Base-by-base conservation (phyloP, 2,888 invertebrate genomes). In the Teleiodes luculella region DNA sequence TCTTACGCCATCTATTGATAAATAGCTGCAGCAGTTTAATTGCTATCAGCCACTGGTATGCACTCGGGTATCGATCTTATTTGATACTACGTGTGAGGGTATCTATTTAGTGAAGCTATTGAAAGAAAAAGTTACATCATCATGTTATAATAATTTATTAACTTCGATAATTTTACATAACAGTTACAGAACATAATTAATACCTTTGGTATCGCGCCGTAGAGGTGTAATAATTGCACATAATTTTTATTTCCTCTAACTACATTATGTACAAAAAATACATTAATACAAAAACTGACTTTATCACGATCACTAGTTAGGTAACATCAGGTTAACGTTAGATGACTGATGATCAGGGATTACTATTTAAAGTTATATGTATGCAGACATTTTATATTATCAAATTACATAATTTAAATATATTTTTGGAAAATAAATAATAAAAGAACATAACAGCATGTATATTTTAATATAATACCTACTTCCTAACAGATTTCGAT, bases 181-280 rank as follows among this genome's bases (percentile, higher is more conserved):
- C 84, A 84, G 80, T 80, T 83, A 86, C 78, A 78, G 80, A 85
- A 86, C 83, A 80, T 80, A 83, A 24, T 24, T 24, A 80, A 85
- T 84, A 87, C 86, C 85, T 87, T 86, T 87, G 86, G 86, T 86
- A 88, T 83, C 78, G 82, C 79, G 80, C 76, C 75, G 72, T 75
- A 76, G 70, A 74, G 74, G 74, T 82, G 80, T 43, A 75, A 71
- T 86, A 84, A 86, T 88, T 86, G 87, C 86, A 88, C 86, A 78
- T 83, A 75, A 80, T 82, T 83, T 68, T 73, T 82, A 76, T 81
- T 80, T 80, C 69, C 71, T 78, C 82, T 86, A 86, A 63, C 80
- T 86, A 86, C 72, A 64, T 77, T 87, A 86, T 87, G 76, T 88
- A 88, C 87, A 88, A 83, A 87, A 84, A 80, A 81, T 85, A 81